Evolutionary conservation across 2,888 invertebrate genomes (phyloP).

Genomic region (Spodoptera littoralis): DNA sequence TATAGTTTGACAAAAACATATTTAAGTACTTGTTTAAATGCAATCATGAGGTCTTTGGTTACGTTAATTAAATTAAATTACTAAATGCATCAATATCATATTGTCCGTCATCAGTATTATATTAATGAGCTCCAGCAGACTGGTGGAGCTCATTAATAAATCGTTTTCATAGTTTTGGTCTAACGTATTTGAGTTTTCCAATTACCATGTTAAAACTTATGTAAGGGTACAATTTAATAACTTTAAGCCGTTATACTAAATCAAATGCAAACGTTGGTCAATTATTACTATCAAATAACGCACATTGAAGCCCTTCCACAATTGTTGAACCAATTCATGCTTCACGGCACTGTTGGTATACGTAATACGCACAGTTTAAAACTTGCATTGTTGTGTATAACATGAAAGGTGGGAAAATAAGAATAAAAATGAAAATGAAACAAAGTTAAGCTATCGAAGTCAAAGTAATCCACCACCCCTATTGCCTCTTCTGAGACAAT

Average conservation of each 20-base stretch:
- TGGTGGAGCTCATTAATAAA: no score
- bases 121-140: no score
- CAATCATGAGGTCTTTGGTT: constrained; percentile 10
- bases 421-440: neutral
- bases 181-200: no score
- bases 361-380: neutral
- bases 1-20: constrained; percentile 1
- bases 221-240: neutral
- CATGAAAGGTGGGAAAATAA: neutral
- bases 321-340: neutral
- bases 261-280: constrained; percentile 12
- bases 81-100: neutral
- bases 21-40: constrained; percentile 7
- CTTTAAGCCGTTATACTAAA: neutral
- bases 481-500: constrained; percentile 9
- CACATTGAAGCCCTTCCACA: neutral
- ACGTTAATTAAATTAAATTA: constrained; percentile 7
- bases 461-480: constrained; percentile 8
- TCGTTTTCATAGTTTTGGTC: no score
- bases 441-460: neutral
- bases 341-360: neutral
- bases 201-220: neutral
- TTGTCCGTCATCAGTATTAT: no score
- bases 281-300: neutral
- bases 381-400: neutral